These are phyloP conservation scores for Musca vetustissima DNA, from an alignment of 1,140 invertebrate species.

Conservation along the genomic window DNA sequence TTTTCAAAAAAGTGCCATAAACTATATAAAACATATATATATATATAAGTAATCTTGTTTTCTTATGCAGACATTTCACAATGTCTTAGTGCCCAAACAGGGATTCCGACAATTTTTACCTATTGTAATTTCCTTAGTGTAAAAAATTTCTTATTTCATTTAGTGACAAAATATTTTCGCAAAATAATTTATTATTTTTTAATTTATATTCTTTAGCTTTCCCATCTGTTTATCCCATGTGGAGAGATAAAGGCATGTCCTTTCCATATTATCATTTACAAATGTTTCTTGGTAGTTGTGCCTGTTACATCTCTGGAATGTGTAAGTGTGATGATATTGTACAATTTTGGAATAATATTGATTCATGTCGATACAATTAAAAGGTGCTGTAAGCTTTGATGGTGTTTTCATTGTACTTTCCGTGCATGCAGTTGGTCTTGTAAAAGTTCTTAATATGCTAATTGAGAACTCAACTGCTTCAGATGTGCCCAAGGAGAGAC, in stretches of 20 bases:
- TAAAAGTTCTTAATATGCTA: conserved; percentile 39
- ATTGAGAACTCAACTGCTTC: conserved; percentile 38
- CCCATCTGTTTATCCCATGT: conserved; percentile 40
- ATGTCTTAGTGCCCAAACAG: no score
- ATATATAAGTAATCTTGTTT: no score
- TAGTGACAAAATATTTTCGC: no score
- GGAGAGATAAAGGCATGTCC: conserved; percentile 39
- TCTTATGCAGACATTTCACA: no score
- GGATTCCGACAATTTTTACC: no score
- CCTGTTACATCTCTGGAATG: conserved; percentile 44
- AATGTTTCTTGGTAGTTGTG: conserved; percentile 35
- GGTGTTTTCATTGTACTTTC: conserved; percentile 47
- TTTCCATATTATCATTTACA: conserved; percentile 46
- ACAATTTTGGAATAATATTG: neutral
- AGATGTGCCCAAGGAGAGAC: conserved; percentile 34
- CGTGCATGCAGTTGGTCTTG: conserved; percentile 40
- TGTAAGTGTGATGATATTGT: conserved; percentile 27
- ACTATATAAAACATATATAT: no score
- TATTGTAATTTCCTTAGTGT: no score
- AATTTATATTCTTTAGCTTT: conserved; percentile 34
- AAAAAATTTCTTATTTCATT: no score
- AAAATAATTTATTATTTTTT: no score
- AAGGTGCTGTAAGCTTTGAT: conserved; percentile 47
- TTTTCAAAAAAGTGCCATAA: no score
- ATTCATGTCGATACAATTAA: neutral